Base-by-base conservation (phyloP, 2,888 invertebrate species). In the Tipula vernalis region DNA sequence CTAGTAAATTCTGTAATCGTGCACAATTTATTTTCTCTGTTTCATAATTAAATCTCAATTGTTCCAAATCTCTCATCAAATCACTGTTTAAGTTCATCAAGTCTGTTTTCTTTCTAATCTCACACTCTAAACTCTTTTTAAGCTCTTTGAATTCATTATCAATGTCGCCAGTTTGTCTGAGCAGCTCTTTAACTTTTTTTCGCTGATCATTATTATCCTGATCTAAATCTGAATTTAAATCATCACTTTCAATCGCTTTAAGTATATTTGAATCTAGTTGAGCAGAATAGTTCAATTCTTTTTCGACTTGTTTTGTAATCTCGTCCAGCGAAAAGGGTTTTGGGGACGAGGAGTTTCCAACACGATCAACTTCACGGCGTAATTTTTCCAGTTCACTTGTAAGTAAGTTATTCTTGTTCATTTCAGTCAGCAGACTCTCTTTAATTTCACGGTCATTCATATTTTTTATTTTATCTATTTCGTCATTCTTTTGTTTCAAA, bases 231-330 rank as follows among this genome's bases (percentile, higher is more conserved):
- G 88, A 87, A 86, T 88, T 87, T n/a, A 89, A 51, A 90, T 89
- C 89, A 15, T 91, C 91, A 87, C 92, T 92, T 87, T 93, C 93
- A 18, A 94, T 92, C 0, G 93, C 94, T 86, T 92, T 93, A 41
- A 94, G 90, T 51, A 94, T 93, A 88, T 93, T 93, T 3, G 93
- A 92, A 89, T 94, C 94, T 36, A 94, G 90, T 88, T 93, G 92
- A 0, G 93, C 94, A 0, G 94, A 94, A 87, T 93, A 92, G 89
- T 94, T 93, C 1, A 94, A 89, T 89, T 94, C 94, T 87, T 93
- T 92, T 85, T 93, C 93, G 3, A 94, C 92, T 90, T 93, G 92
- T 71, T 92, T 92, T 1, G 93, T 91, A 36, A 94, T 92, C 88
- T 93, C 93, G 87, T 93, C 93, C 1, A 93, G 91, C 0, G 93